Conservation (phyloP, 2,888 invertebrate species). For the Cataglyphis cursor region DNA sequence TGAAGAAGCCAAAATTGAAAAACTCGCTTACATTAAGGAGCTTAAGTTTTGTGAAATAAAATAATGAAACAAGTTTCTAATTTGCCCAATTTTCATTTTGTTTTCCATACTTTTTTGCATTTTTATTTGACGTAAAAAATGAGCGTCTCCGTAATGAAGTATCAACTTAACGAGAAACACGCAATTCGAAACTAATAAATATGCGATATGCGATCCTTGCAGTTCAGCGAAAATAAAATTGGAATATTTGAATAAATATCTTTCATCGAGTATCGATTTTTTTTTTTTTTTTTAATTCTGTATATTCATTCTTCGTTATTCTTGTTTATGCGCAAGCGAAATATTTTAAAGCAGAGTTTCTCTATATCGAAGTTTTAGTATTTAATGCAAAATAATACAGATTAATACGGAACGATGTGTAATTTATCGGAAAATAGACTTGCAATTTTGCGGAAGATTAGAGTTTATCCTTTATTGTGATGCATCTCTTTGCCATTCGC, state of each 20-base stretch:
- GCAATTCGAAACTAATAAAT: too few relatives aligned
- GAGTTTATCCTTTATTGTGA: neutral
- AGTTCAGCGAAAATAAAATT: neutral
- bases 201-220: too few relatives aligned
- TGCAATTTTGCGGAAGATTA: neutral
- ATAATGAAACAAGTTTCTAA: too few relatives aligned
- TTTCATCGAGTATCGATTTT: neutral
- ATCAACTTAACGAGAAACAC: too few relatives aligned
- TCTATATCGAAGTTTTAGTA: too few relatives aligned
- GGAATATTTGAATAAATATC: constrained; percentile 11
- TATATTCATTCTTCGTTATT: neutral
- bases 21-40: too few relatives aligned
- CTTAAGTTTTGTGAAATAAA: too few relatives aligned
- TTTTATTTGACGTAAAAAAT: too few relatives aligned
- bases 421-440: constrained; percentile 5
- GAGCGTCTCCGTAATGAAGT: too few relatives aligned
- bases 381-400: neutral
- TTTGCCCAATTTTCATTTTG: too few relatives aligned
- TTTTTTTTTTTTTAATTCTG: neutral
- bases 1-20: too few relatives aligned
- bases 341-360: neutral
- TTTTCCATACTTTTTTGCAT: too few relatives aligned
- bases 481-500: neutral
- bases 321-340: neutral
- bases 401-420: neutral